A percentile compares a stretch with the other conserved stretches of the same genome.
These are phyloP conservation scores for Cyanistes caeruleus DNA, from an alignment of 2,113 vertebrate species.

Conservation along the genomic window DNA sequence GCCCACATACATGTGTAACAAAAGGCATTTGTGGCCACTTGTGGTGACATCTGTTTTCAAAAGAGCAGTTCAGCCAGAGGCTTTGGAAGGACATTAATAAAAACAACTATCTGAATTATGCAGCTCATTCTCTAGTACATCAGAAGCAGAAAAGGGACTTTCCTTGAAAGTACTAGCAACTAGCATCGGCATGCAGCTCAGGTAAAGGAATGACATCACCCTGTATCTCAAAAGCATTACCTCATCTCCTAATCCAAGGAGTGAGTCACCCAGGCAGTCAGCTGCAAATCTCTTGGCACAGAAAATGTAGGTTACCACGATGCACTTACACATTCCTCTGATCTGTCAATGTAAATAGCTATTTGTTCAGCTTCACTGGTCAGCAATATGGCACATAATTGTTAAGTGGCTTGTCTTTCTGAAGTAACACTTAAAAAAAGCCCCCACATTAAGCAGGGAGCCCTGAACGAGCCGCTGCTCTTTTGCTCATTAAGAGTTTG, in stretches of 20 bases:
- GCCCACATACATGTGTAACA: not conserved
- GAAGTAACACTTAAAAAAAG: slow-evolving; percentile 40
- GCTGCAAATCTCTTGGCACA: slow-evolving; percentile 73
- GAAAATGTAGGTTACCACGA: slow-evolving; percentile 71
- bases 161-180: slow-evolving; percentile 71
- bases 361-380: slow-evolving; percentile 66
- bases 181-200: slow-evolving; percentile 67
- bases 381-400: slow-evolving; percentile 68
- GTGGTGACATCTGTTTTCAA: not conserved
- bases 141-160: slow-evolving; percentile 70
- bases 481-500: slow-evolving; percentile 49
- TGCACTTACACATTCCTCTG: slow-evolving; percentile 66
- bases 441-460: not conserved
- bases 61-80: not conserved
- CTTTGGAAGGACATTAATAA: not conserved
- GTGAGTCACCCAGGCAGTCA: slow-evolving; percentile 82
- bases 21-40: not conserved
- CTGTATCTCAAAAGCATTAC: slow-evolving; percentile 87
- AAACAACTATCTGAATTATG: not conserved
- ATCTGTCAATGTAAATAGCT: slow-evolving; percentile 54
- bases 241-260: slow-evolving; percentile 85
- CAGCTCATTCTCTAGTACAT: slow-evolving; percentile 11
- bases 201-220: slow-evolving; percentile 90
- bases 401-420: slow-evolving; percentile 54
- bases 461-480: not conserved